Evolutionary conservation across 2,797 vertebrate species (phyloP), one percentile per base, ranked within the genome.

Genomic region (Anabas testudineus): DNA sequence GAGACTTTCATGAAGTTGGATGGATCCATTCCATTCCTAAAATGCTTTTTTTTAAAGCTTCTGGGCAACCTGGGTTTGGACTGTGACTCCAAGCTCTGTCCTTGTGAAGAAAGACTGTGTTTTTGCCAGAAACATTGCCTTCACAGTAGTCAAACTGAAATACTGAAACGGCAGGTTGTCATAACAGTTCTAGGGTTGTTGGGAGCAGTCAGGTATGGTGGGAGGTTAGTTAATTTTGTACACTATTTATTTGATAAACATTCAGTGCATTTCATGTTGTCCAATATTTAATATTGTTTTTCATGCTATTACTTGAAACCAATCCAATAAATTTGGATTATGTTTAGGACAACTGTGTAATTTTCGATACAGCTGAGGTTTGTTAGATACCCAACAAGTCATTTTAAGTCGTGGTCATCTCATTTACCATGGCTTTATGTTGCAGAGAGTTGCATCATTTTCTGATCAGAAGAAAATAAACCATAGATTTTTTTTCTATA

Each of bases 211-310:
- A 2, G 58, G 70, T 60, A 21, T 32, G 53, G 51, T 24, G 59
- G 54, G 62, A 71, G 78, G 51, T 70, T 57, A 63, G 42, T 86
- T 74, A 82, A 56, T 84, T 91, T 91, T 90, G 56, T 91, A 88
- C 70, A 74, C 67, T 89, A 91, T 93, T 92, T 93, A 92, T 92
- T 92, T 90, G 74, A 83, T 85, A 76, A 83, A 45, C 67, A 78
- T 83, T 86, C 71, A 49, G 69, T 90, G 52, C 76, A 80, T 82
- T 74, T 76, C 18, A 64, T 67, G 83, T 90, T 82, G 83, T 88
- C 83, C 79, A 51, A 74, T 59, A 62, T 64, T 19, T 76, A 69
- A 49, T 80, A 63, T 84, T 55, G 24, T 73, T 81, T 67, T 61
- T 81, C 69, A 76, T 78, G 69, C 87, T 87, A 82, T 83, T 91